A percentile compares a stretch with the other conserved stretches of the same genome.
Conservation (phyloP, 1,140 invertebrate species). For the Acarapis woodi region DNA sequence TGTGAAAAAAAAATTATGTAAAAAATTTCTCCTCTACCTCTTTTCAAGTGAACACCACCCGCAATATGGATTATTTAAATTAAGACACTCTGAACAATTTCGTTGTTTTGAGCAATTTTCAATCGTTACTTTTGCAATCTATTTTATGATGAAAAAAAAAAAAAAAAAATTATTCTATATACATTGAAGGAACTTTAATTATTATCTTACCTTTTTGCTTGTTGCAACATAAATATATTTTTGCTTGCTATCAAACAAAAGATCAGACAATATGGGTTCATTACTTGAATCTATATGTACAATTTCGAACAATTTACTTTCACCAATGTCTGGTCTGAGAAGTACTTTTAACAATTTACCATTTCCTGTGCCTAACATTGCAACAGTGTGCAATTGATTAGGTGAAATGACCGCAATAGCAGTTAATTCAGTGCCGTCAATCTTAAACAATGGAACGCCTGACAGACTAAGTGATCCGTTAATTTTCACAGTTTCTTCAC, state of each 20-base stretch:
- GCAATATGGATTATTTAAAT: conserved; percentile 80
- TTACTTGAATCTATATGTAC: conserved; percentile 36
- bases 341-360: conserved; percentile 39
- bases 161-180: neutral
- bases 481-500: conserved; percentile 65
- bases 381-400: conserved; percentile 59
- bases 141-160: neutral
- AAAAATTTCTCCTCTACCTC: conserved; percentile 26
- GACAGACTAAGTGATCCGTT: conserved; percentile 52
- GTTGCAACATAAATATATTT: conserved; percentile 42
- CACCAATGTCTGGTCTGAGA: conserved; percentile 26
- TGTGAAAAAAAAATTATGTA: neutral
- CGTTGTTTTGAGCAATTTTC: conserved; percentile 9
- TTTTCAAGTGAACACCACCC: conserved; percentile 93
- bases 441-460: conserved; percentile 33
- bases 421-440: conserved; percentile 30
- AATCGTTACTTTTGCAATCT: neutral
- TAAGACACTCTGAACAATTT: conserved; percentile 37
- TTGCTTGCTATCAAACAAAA: conserved; percentile 40
- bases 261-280: conserved; percentile 47
- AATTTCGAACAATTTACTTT: conserved; percentile 43
- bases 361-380: conserved; percentile 52
- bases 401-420: conserved; percentile 42
- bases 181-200: neutral
- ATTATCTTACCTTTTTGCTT: conserved; percentile 25